A percentile compares a stretch with the other conserved stretches of the same genome.
phyloP scores from a whole-genome alignment of 1,140 invertebrate species.

The Heliconius melpomene region DNA sequence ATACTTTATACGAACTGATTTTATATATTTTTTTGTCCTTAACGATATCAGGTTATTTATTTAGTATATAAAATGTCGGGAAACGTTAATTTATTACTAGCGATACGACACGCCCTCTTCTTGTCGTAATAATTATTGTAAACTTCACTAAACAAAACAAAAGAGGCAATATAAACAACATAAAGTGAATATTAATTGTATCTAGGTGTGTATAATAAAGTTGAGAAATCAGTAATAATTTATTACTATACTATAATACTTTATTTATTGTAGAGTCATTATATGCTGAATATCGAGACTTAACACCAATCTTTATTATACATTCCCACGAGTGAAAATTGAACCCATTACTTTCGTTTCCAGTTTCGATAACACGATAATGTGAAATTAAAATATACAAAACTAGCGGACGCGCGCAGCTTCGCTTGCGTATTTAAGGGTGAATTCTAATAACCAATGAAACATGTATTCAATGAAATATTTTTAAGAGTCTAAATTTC shows the following conservation, averaged over 20 bases:
- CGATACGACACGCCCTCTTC: neutral
- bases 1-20: neutral
- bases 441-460: too few relatives aligned
- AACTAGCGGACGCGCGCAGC: too few relatives aligned
- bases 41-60: neutral
- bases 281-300: too few relatives aligned
- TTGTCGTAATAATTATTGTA: neutral
- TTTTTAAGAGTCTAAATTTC: too few relatives aligned
- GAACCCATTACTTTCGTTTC: neutral
- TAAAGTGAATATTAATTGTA: too few relatives aligned
- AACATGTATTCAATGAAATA: too few relatives aligned
- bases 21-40: neutral
- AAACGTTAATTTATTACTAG: neutral
- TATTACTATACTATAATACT: too few relatives aligned
- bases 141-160: neutral
- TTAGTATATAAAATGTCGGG: conserved; percentile 5
- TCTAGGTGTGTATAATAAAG: too few relatives aligned
- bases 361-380: neutral
- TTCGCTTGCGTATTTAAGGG: too few relatives aligned
- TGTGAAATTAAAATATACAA: neutral
- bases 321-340: neutral
- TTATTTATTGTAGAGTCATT: too few relatives aligned
- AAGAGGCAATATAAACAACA: neutral
- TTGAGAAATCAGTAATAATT: too few relatives aligned
- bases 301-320: too few relatives aligned